A percentile compares a stretch with the other conserved stretches of the same genome.
Evolutionary conservation across 2,113 vertebrate species (phyloP).

Genomic region (Picathartes gymnocephalus): DNA sequence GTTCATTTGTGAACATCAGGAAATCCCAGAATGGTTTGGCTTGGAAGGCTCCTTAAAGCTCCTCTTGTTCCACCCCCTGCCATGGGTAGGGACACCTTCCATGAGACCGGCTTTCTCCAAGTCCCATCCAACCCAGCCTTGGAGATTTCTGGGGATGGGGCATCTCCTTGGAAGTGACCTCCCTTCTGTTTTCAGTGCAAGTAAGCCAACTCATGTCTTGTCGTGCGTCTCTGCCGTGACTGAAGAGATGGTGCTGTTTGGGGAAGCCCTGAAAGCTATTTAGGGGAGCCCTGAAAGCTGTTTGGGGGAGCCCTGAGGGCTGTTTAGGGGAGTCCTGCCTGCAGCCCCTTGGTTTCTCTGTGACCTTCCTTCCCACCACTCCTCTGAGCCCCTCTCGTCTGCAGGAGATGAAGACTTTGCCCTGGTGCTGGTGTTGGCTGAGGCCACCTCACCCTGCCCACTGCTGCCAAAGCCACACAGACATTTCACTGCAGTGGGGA

Average conservation of each 20-base stretch:
- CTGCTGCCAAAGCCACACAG: background rate
- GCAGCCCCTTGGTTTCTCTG: background rate
- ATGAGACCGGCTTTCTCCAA: background rate
- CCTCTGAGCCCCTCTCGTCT: background rate
- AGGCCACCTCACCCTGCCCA: background rate
- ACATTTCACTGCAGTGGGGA: background rate
- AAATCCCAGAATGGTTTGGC: background rate
- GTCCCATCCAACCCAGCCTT: background rate
- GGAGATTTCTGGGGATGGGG: background rate
- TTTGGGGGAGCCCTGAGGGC: background rate
- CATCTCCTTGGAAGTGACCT: background rate
- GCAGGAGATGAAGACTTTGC: background rate
- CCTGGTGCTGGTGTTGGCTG: background rate
- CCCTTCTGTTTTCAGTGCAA: background rate
- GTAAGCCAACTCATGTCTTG: background rate
- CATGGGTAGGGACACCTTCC: background rate
- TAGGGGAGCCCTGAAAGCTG: background rate
- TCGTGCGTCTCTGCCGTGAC: background rate
- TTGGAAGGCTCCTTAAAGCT: background rate
- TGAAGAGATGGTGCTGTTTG: background rate
- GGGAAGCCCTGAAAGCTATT: background rate
- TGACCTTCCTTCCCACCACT: background rate
- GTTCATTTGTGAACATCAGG: background rate
- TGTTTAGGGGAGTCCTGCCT: background rate
- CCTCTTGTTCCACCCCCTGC: background rate